Evolutionary conservation across 2,113 vertebrate genomes (phyloP), one percentile per base, ranked within the genome.

Genomic region (Chaetodon trifascialis): DNA sequence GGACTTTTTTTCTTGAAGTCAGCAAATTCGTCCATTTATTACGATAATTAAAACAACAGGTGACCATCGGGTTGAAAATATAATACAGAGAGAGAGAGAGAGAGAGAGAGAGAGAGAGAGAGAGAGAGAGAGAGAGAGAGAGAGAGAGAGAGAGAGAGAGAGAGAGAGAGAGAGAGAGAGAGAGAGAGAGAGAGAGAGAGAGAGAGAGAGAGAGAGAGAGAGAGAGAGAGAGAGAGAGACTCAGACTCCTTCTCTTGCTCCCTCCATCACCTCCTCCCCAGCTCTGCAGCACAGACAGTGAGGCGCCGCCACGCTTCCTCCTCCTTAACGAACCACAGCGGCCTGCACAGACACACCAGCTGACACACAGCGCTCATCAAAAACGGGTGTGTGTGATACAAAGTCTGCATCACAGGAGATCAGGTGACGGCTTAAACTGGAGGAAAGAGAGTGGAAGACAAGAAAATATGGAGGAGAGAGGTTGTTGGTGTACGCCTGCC

Each of bases 401-500:
- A 66, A 16, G 42, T 58, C n/a, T 51, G 36, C 17, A 36, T 36
- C 11, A 49, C 2, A 42, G 42, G 9, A 17, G 12, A 49, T 21
- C 15, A 19, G n/a, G 34, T 62, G 73, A 16, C 38, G 51, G 49
- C 42, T 66, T 55, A 15, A 86, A 67, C 11, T 30, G 16, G 40
- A 19, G 11, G 4, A 49, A 6, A n/a, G n/a, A 40, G 11, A 54
- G 14, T 0, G 11, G 17, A 14, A 51, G 47, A 51, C 47, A 51
- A 60, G 55, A 56, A 58, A 23, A 51, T 12, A n/a, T 14, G n/a
- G 25, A 65, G 38, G 81, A 30, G 81, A 30, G 34, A 62, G 64
- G 52, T 17, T 52, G 25, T 25, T 11, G 19, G 54, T 38, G 1
- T 30, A 11, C 4, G 0, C 8, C 25, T 21, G 46, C 70, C 70